Conservation (phyloP, 2,888 invertebrate genomes). For the Platycheirus albimanus region DNA sequence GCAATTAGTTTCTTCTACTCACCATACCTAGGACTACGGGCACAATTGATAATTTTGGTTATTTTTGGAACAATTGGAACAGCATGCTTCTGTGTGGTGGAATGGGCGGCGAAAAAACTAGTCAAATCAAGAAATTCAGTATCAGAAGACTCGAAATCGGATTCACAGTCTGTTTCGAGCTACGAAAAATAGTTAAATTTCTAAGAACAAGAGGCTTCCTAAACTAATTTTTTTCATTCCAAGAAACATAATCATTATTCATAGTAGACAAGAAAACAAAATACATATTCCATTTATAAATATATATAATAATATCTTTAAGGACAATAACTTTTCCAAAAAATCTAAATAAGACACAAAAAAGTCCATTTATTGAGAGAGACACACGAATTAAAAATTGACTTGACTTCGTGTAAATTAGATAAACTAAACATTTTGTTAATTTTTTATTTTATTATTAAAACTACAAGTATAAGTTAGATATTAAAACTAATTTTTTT, state of each 20-base stretch:
- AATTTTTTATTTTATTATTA: slow-evolving; percentile 31
- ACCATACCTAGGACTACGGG: slow-evolving; percentile 87
- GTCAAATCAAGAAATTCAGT: slow-evolving; percentile 76
- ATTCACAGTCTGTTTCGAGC: slow-evolving; percentile 69
- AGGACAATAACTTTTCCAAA: slow-evolving; percentile 57
- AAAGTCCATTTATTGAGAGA: slow-evolving; percentile 54
- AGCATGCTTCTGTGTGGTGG: slow-evolving; percentile 89
- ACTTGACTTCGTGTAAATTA: slow-evolving; percentile 42
- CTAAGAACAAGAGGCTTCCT: slow-evolving; percentile 37
- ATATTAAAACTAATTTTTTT: slow-evolving; percentile 27
- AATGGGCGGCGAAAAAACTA: slow-evolving; percentile 84
- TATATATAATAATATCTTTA: slow-evolving; percentile 28
- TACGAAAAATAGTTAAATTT: slow-evolving; percentile 66
- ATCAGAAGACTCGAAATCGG: slow-evolving; percentile 76
- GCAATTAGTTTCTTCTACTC: slow-evolving; percentile 94
- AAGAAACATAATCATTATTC: slow-evolving; percentile 48
- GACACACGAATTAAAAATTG: slow-evolving; percentile 49
- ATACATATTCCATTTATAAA: slow-evolving; percentile 38
- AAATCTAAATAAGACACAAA: slow-evolving; percentile 12
- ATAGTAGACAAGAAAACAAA: slow-evolving; percentile 10
- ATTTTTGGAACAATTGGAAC: slow-evolving; percentile 89
- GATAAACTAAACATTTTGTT: no score
- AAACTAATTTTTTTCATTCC: slow-evolving; percentile 58
- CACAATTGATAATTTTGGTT: slow-evolving; percentile 89
- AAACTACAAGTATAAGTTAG: slow-evolving; percentile 47